phyloP scores from a whole-genome alignment of 2,113 vertebrate genomes.

The Pollimyrus isidori region DNA sequence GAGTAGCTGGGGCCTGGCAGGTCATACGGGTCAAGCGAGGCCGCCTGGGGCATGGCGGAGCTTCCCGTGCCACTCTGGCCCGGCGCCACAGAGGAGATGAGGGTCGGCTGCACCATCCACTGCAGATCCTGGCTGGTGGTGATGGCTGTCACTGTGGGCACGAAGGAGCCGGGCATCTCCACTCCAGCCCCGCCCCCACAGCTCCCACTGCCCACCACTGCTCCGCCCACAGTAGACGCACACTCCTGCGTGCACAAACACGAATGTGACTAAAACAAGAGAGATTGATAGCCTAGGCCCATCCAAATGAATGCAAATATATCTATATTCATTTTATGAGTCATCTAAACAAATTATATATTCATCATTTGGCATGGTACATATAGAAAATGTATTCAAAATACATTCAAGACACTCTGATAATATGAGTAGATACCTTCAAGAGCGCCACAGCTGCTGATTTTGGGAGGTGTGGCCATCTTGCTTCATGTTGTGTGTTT shows the following conservation, averaged over 20 bases:
- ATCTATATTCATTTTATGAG: background rate
- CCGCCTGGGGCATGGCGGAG: slow-evolving; percentile 60
- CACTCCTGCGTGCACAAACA: slow-evolving; percentile 51
- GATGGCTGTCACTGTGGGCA: slow-evolving; percentile 94
- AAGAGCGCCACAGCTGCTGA: background rate
- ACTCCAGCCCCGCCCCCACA: slow-evolving; percentile 60
- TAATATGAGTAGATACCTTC: background rate
- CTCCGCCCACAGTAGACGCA: slow-evolving; percentile 54
- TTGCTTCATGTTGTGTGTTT: background rate
- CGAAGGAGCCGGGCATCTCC: slow-evolving; percentile 91
- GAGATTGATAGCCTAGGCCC: background rate
- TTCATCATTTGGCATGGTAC: background rate
- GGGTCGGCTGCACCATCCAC: slow-evolving; percentile 93
- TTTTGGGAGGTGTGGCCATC: background rate
- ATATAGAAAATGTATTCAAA: background rate
- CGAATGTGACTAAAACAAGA: background rate
- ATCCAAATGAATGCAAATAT: background rate
- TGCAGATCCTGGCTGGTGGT: slow-evolving; percentile 94
- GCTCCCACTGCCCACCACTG: slow-evolving; percentile 53
- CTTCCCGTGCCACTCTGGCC: slow-evolving; percentile 64
- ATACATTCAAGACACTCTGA: background rate
- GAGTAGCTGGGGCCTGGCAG: slow-evolving; percentile 84
- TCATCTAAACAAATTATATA: background rate
- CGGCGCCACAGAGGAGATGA: slow-evolving; percentile 88
- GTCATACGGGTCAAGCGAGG: slow-evolving; percentile 78